Conservation (phyloP, 2,797 vertebrate species). For the Syncerus caffer region DNA sequence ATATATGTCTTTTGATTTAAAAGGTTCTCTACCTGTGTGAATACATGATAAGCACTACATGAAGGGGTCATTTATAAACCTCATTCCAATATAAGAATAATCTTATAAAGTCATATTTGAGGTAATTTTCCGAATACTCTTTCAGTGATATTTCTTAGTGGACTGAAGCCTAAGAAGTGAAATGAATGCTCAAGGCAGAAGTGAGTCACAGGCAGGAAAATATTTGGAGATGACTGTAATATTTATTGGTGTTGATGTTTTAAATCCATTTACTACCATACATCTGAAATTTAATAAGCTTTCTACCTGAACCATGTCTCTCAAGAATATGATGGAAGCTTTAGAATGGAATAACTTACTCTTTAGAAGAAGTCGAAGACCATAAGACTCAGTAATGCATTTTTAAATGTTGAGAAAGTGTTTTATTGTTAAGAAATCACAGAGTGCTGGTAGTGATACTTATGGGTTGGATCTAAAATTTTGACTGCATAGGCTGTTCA, state of each 20-base stretch:
- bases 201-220: not conserved
- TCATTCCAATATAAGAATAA: not conserved
- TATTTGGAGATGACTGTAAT: not conserved
- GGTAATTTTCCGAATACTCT: not conserved
- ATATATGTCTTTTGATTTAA: not conserved
- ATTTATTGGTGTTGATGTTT: conserved; percentile 14
- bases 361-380: not conserved
- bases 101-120: not conserved
- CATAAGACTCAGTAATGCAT: not conserved
- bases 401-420: conserved; percentile 6
- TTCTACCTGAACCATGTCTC: not conserved
- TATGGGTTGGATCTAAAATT: not conserved
- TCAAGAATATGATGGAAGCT: not conserved
- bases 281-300: not conserved
- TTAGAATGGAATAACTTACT: not conserved
- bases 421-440: not conserved
- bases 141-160: not conserved
- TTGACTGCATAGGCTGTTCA: not conserved
- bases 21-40: not conserved
- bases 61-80: not conserved
- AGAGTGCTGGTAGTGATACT: not conserved
- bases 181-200: not conserved
- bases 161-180: not conserved
- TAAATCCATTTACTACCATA: not conserved
- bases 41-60: not conserved